Evolutionary conservation across 2,888 invertebrate species (phyloP), one percentile per base, ranked within the genome.

Genomic region (Nephrotoma flavescens): DNA sequence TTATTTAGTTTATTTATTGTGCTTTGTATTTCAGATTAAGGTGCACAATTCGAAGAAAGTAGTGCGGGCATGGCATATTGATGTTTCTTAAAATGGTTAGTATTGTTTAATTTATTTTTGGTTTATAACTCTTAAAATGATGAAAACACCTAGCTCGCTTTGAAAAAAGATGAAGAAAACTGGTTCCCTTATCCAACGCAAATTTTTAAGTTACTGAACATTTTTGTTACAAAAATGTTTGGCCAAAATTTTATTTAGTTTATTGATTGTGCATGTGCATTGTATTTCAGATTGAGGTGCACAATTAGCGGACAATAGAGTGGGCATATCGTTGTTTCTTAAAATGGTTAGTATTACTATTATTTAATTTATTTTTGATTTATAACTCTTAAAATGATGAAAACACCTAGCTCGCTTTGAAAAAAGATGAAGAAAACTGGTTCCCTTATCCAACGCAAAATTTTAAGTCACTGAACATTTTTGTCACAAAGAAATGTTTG

Each of bases 331-430:
- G 1, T 2, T 31, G 31, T 31, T 3, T 31, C 2, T 2, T 31
- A 31, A 31, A 31, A 31, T 31, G 31, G 31, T 31, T 31, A 31
- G 31, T 31, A 31, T 31, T 31, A 31, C 1, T 31, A 31, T 31
- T 31, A 31, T 2, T 31, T 31, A 31, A 31, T 31, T 31, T 31
- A 31, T 31, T 19, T n/a, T 19, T 19, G 19, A 1, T 19, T 19
- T 19, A 19, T 19, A 19, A 19, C 19, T 19, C 19, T 19, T 19
- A 19, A 19, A 19, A 19, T 84, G 87, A 87, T 85, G 71, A 86
- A 71, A 9, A 7, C 85, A 89, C 89, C 89, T 89, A 90, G 90
- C 90, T 90, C 90, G 89, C 90, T 90, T 84, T 89, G 89, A 90
- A 87, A 87, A 85, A 86, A 87, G 86, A 88, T 90, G 89, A 90